Conservation (phyloP, 2,888 invertebrate genomes). For the Petrophora chlorosata region DNA sequence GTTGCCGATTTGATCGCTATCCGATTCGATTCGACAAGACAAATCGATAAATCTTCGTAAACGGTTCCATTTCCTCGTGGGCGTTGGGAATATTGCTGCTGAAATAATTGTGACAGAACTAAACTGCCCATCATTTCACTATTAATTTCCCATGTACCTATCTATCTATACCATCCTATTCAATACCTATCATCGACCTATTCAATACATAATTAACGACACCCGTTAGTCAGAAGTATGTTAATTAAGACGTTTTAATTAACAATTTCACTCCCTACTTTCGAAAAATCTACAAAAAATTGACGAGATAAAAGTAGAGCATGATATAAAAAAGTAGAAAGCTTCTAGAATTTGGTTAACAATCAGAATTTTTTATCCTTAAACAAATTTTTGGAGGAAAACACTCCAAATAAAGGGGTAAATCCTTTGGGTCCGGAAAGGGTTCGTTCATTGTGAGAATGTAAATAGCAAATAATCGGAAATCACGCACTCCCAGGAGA, state of each 20-base stretch:
- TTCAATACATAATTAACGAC: no score
- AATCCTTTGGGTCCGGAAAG: slow-evolving; percentile 22
- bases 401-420: slow-evolving; percentile 25
- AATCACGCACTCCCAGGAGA: slow-evolving; percentile 20
- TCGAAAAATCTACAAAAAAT: no score
- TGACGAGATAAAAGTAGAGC: no score
- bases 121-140: slow-evolving; percentile 12
- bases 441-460: slow-evolving; percentile 30
- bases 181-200: no score
- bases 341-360: slow-evolving; percentile 13
- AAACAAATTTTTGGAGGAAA: slow-evolving; percentile 27
- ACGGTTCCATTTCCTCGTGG: slow-evolving; percentile 19
- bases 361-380: slow-evolving; percentile 24
- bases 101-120: slow-evolving; percentile 16
- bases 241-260: no score
- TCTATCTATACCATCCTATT: no score
- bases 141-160: slow-evolving; percentile 11
- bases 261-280: no score
- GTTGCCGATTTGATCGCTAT: slow-evolving; percentile 10
- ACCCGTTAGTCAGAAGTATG: no score
- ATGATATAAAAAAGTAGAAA: background rate
- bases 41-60: slow-evolving; percentile 23
- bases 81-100: slow-evolving; percentile 19
- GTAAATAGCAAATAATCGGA: slow-evolving; percentile 28
- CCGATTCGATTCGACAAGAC: slow-evolving; percentile 15